phyloP scores from a whole-genome alignment of 2,797 vertebrate species.

The Parauchenoglanis punctatus region DNA sequence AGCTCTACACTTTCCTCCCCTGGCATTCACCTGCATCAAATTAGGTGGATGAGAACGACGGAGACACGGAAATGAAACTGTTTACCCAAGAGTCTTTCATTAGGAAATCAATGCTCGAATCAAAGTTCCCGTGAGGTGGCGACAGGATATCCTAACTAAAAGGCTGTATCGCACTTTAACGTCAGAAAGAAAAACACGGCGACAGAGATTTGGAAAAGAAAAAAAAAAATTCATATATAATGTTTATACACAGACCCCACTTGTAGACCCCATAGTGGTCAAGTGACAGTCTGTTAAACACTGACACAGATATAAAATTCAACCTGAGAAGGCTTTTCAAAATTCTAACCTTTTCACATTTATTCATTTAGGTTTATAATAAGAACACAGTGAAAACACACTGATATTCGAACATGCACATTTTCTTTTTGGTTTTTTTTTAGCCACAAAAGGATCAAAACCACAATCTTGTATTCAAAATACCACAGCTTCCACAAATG shows the following conservation, averaged over 20 bases:
- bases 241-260: not conserved
- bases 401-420: not conserved
- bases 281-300: not conserved
- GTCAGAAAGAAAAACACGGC: not conserved
- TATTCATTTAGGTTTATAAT: conserved; percentile 12
- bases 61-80: conserved; percentile 53
- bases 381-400: not conserved
- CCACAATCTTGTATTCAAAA: not conserved
- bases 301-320: not conserved
- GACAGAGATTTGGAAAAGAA: not conserved
- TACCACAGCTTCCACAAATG: not conserved
- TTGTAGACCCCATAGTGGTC: not conserved
- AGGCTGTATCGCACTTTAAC: conserved; percentile 17
- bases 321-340: not conserved
- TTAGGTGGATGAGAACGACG: conserved; percentile 45
- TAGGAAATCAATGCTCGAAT: conserved; percentile 53
- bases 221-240: not conserved
- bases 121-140: conserved; percentile 34
- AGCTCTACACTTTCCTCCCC: conserved; percentile 22
- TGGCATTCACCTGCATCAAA: conserved; percentile 53
- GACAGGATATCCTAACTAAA: conserved; percentile 50
- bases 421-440: not conserved
- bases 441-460: not conserved
- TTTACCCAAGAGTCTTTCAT: conserved; percentile 57
- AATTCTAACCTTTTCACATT: not conserved